Evolutionary conservation across 30 jellyfish, hydroid and myxozoan genomes (phyloP).

Genomic region (Cassiopea andromeda): DNA sequence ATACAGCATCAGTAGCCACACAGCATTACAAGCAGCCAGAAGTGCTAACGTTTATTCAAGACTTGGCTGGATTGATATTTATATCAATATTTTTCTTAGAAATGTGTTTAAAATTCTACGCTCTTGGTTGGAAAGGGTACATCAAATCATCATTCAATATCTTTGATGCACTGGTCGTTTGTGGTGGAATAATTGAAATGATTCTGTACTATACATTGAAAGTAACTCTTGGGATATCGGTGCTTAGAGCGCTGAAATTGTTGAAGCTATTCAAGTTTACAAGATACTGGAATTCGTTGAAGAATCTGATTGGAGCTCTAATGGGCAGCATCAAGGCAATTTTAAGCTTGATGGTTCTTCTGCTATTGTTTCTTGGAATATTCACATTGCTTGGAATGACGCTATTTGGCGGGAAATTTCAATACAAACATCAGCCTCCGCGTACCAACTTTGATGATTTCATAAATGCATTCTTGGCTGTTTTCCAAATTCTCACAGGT

Average conservation of each 20-base stretch:
- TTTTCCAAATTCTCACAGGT: constrained; percentile 89
- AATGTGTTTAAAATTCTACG: constrained; percentile 80
- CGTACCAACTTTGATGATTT: constrained; percentile 95
- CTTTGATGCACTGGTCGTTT: constrained; percentile 83
- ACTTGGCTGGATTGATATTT: constrained; percentile 42
- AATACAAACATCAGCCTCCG: constrained; percentile 71
- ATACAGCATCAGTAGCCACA: constrained; percentile 79
- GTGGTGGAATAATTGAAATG: constrained; percentile 89
- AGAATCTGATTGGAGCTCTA: constrained; percentile 90
- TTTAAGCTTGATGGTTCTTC: constrained; percentile 87
- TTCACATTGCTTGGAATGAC: constrained; percentile 98
- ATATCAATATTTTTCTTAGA: constrained; percentile 71
- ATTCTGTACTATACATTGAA: constrained; percentile 58
- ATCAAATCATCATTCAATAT: constrained; percentile 83
- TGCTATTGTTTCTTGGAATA: constrained; percentile 78
- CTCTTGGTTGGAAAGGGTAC: constrained; percentile 75
- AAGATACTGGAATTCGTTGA: constrained; percentile 94
- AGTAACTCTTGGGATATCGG: constrained; percentile 92
- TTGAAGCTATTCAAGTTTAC: constrained; percentile 91
- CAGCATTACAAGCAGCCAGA: constrained; percentile 86
- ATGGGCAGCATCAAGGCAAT: constrained; percentile 84
- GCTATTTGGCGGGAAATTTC: constrained; percentile 94
- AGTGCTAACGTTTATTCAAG: constrained; percentile 58
- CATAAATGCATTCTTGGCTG: constrained; percentile 95
- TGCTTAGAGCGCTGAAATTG: constrained; percentile 88